Evolutionary conservation across 2,888 invertebrate species (phyloP), one percentile per base, ranked within the genome.

Genomic region (Pardosa pseudoannulata): DNA sequence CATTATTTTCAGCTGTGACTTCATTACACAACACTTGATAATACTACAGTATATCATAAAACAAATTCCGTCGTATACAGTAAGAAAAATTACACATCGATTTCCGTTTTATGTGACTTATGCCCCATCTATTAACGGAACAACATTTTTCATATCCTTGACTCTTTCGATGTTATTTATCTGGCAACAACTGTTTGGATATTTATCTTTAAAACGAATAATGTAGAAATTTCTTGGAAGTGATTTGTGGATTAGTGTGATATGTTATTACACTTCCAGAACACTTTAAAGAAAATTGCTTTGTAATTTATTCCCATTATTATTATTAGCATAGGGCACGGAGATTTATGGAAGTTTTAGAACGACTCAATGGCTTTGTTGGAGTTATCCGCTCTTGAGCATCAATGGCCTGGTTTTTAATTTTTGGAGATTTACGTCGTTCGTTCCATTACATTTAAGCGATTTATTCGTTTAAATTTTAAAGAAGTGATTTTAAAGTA

Each of bases 1-100:
- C 56, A 56, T 56, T 56, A 56, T 23, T 56, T 56, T 56, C 56
- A 56, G 56, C 56, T 56, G 56, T 56, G 56, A 56, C 56, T 56
- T 56, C 56, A 56, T 56, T 56, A 56, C 56, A 56, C 56, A 56
- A 11, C 56, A 56, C 56, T 56, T 56, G 56, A 56, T 56, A 56
- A 56, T 56, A 56, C 23, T 23, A 23, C 5, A 56, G 3, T 56
- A 1, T 19, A 23, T 23, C 56, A 56, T 56, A 56, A 56, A 56
- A 11, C 56, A 56, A 56, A 23, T 56, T 56, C 16, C 23, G 9
- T n/a, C 16, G 6, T n/a, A 46, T 36, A 46, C 23, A 5, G 23
- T 2, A 6, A 56, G 56, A 56, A 56, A 56, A 6, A 56, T 56
- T 56, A 23, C 1, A 56, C 56, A 56, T 56, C 56, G 56, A 23